Percentiles rank a stretch among this genome's conserved stretches.
Evolutionary conservation across 2,797 vertebrate genomes (phyloP).

Genomic region (Lepilemur septentrionalis): DNA sequence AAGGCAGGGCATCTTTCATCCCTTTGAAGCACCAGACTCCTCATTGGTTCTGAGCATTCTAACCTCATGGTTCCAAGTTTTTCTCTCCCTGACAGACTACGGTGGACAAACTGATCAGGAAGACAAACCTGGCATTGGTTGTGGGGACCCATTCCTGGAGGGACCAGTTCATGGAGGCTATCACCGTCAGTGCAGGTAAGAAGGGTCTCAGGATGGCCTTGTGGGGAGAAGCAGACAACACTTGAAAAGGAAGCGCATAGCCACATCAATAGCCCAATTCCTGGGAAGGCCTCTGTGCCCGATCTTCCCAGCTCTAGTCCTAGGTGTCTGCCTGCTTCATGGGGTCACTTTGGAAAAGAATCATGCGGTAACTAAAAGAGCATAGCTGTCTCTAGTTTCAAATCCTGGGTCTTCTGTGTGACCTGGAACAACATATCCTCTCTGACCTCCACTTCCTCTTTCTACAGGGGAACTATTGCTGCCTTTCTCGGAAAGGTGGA

Average conservation of each 20-base stretch:
- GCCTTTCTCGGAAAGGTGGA: neutral
- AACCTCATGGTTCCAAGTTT: conserved; percentile 71
- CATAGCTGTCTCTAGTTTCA: neutral
- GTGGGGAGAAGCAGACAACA: neutral
- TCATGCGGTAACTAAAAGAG: neutral
- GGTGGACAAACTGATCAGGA: conserved; percentile 99
- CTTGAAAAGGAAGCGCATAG: neutral
- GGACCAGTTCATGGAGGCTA: conserved; percentile 99
- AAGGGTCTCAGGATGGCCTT: neutral
- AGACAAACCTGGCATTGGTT: conserved; percentile 98
- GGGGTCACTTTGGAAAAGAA: neutral
- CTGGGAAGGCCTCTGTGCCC: neutral
- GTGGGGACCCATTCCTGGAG: conserved; percentile 99
- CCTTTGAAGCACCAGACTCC: neutral
- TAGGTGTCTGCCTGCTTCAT: neutral
- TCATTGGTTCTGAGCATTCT: conserved; percentile 17
- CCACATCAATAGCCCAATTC: neutral
- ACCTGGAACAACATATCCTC: neutral
- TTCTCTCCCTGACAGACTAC: conserved; percentile 89
- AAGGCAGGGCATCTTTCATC: neutral
- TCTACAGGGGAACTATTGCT: neutral
- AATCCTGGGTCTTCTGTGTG: neutral
- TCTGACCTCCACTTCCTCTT: neutral
- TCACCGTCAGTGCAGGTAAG: conserved; percentile 98
- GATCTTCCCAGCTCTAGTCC: neutral